Conservation (phyloP, 2,113 vertebrate genomes). For the Forbesichthys papilliferus region DNA sequence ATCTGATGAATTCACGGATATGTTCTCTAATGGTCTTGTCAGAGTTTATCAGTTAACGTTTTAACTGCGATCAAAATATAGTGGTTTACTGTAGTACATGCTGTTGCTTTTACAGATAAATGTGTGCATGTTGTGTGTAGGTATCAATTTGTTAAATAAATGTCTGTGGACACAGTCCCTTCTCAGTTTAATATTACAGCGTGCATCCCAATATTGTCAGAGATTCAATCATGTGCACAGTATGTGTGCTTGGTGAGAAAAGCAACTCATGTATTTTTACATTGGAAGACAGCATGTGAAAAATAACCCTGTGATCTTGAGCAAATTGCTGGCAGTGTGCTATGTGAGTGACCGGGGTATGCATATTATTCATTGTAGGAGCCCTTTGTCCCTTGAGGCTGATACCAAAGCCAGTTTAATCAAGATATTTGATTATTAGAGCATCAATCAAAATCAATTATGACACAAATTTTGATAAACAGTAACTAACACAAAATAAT, state of each 20-base stretch:
- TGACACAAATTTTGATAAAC: too few relatives aligned
- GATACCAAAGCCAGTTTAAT: background rate
- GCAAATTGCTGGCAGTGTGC: constrained; percentile 2
- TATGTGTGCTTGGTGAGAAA: background rate
- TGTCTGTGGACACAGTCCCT: background rate
- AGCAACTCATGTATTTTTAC: constrained; percentile 12
- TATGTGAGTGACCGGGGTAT: background rate
- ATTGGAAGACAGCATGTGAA: constrained; percentile 6
- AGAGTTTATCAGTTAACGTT: background rate
- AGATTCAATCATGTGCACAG: background rate
- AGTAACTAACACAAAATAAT: too few relatives aligned
- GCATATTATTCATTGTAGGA: background rate
- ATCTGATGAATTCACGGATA: background rate
- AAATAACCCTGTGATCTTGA: background rate
- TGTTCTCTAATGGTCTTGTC: background rate
- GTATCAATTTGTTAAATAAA: background rate
- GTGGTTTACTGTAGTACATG: background rate
- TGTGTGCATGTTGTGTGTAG: background rate
- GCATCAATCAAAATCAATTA: too few relatives aligned
- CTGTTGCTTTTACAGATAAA: background rate
- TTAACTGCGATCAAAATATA: too few relatives aligned
- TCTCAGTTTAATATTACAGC: background rate
- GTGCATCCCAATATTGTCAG: background rate
- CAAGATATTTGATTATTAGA: too few relatives aligned
- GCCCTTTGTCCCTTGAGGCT: background rate